Base-by-base conservation (phyloP, 2,888 invertebrate genomes). In the Drosophila mulleri region DNA sequence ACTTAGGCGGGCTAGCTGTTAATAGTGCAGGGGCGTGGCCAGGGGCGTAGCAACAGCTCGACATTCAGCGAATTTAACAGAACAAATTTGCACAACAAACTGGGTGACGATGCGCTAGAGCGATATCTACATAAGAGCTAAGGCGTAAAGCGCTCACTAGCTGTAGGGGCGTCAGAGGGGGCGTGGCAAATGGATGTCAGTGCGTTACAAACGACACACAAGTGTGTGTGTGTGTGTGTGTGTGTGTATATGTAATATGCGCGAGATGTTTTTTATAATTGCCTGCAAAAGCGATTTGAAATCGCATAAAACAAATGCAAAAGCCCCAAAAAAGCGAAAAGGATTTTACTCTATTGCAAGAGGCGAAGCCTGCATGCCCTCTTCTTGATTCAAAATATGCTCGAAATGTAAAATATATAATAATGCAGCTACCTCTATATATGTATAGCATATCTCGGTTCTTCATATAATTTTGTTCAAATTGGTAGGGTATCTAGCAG, bases 41-140 rank as follows among this genome's bases (percentile, higher is more conserved):
- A 14, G 14, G 32, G 32, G 42, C 16, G 6, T 4, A 16, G 39
- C 18, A 35, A 47, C 52, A 47, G 45, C 64, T 61, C 50, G 60
- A 76, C 82, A 83, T 69, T 73, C 74, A 82, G 72, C 58, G 72
- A 60, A 69, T 71, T 88, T 66, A 32, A 44, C 14, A 29, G 29
- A 29, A 26, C 2, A 58, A 79, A 74, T 69, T 66, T 75, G 50
- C 81, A 70, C 71, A 78, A 66, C 65, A 88, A 88, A 83, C 85
- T 76, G 58, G 60, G 68, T 67, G 80, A 79, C 76, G 80, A 42
- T 68, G 63, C 50, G 64, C 58, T 47, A 23, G 42, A 44, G 59
- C 44, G 60, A 78, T 72, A 72, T 71, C 63, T 50, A n/a, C 54
- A 53, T 26, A 18, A 14, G 54, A 39, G 39, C 14, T 23, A n/a